phyloP scores from a whole-genome alignment of 2,888 invertebrate genomes.

The Lasius fuliginosus region DNA sequence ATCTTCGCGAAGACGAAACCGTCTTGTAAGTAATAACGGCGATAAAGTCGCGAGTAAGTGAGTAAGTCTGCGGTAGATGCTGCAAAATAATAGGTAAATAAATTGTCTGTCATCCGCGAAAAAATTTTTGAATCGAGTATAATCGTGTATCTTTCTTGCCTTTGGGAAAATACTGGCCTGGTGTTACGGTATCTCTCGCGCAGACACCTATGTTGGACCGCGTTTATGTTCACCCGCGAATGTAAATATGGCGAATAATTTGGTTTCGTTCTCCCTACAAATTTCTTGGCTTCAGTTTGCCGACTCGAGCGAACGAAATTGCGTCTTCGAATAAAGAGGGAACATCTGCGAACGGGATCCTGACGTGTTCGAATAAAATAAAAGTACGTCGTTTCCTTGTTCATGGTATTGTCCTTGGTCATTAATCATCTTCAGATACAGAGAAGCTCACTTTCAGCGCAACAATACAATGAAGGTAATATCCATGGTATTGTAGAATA shows the following conservation, averaged over 20 bases:
- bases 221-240: neutral
- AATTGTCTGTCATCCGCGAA: slow-evolving; percentile 6
- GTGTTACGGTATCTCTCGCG: neutral
- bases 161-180: slow-evolving; percentile 3
- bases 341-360: slow-evolving; percentile 12
- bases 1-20: slow-evolving; percentile 5
- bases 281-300: slow-evolving; percentile 29
- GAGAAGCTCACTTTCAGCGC: slow-evolving; percentile 17
- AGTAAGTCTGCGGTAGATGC: neutral
- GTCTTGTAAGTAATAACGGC: slow-evolving; percentile 27
- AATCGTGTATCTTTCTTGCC: neutral
- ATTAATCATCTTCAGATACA: slow-evolving; percentile 40
- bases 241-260: slow-evolving; percentile 49
- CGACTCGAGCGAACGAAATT: slow-evolving; percentile 13
- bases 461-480: slow-evolving; percentile 28
- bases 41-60: slow-evolving; percentile 13
- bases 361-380: slow-evolving; percentile 33
- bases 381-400: slow-evolving; percentile 20
- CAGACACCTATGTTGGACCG: neutral
- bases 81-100: slow-evolving; percentile 39
- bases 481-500: slow-evolving; percentile 28
- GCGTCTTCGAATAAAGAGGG: slow-evolving; percentile 16
- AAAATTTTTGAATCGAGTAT: neutral
- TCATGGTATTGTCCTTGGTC: too few species aligned
- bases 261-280: slow-evolving; percentile 35